Conservation (phyloP, 2,113 vertebrate species). For the Mus musculus region DNA sequence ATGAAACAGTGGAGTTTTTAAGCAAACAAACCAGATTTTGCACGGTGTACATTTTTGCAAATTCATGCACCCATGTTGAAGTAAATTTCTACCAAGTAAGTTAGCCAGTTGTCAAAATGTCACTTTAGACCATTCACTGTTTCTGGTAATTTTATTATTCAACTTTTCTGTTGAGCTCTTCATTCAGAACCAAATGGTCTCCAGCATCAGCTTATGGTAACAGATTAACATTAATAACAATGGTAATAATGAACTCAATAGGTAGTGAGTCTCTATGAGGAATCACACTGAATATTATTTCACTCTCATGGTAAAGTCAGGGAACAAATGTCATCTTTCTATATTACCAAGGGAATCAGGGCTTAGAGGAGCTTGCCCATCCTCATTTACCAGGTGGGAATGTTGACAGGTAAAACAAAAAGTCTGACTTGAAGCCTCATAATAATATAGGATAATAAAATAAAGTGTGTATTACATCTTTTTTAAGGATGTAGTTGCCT, state of each 20-base stretch:
- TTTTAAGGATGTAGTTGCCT: not conserved
- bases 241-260: not conserved
- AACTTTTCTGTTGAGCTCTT: not conserved
- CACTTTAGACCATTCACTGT: not conserved
- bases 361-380: not conserved
- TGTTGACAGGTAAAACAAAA: not conserved
- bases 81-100: not conserved
- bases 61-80: conserved; percentile 18
- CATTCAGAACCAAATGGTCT: conserved; percentile 30
- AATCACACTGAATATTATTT: not conserved
- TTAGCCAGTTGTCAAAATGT: conserved; percentile 23
- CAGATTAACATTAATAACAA: not conserved
- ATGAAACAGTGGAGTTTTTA: conserved; percentile 52
- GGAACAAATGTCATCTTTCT: not conserved
- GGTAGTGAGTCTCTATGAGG: not conserved
- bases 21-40: conserved; percentile 58
- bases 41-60: conserved; percentile 27
- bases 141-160: not conserved
- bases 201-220: not conserved
- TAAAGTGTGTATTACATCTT: not conserved
- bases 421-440: not conserved
- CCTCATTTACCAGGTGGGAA: not conserved
- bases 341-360: not conserved
- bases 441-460: not conserved
- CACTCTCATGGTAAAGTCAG: not conserved